Conservation (phyloP, 2,888 invertebrate species). For the Tenthredo scrophulariae region DNA sequence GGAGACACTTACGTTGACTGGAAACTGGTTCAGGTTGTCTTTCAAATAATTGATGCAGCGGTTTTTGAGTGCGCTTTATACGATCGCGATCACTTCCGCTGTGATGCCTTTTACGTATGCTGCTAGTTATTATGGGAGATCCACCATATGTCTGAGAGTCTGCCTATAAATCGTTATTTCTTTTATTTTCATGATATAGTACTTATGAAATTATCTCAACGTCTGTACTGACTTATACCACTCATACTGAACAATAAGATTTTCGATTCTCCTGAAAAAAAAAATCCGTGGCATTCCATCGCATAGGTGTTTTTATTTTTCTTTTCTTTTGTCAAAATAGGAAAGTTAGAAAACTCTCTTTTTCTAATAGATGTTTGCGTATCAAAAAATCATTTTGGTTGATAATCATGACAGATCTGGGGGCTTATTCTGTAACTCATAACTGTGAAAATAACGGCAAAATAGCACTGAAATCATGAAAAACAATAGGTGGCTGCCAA, state of each 20-base stretch:
- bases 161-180: conserved; percentile 59
- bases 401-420: not conserved
- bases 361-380: not conserved
- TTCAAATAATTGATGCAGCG: conserved; percentile 58
- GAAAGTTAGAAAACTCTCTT: too few species aligned
- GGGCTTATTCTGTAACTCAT: too few species aligned
- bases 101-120: conserved; percentile 69
- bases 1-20: conserved; percentile 61
- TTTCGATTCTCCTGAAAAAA: not conserved
- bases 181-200: not conserved
- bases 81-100: conserved; percentile 71
- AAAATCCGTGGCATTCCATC: not conserved
- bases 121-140: conserved; percentile 71
- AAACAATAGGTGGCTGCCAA: too few species aligned
- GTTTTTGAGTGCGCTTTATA: conserved; percentile 68
- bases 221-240: not conserved
- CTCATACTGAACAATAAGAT: not conserved
- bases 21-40: conserved; percentile 60
- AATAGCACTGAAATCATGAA: too few species aligned
- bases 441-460: too few species aligned
- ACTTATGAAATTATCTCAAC: not conserved
- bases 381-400: not conserved
- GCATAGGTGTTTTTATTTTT: not conserved
- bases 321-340: too few species aligned
- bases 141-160: conserved; percentile 65